Evolutionary conservation across 2,888 invertebrate species (phyloP).

Genomic region (Crepidodera aurea): DNA sequence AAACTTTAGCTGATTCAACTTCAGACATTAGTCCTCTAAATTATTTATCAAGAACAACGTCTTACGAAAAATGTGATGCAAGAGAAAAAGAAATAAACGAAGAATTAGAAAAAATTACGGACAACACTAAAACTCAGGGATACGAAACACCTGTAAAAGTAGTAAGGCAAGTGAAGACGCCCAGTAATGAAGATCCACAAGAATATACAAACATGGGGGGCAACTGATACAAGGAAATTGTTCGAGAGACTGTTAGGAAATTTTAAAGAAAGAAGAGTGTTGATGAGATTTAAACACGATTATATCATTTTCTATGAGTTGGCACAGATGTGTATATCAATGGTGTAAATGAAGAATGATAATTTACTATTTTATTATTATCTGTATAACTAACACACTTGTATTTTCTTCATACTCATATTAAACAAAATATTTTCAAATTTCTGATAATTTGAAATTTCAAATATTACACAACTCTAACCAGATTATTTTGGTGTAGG

Average conservation of each 20-base stretch:
- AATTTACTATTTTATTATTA: too few species aligned
- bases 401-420: too few species aligned
- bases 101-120: conserved; percentile 38
- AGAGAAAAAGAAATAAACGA: conserved; percentile 49
- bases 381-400: too few species aligned
- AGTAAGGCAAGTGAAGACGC: conserved; percentile 50
- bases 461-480: too few species aligned
- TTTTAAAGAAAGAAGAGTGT: not conserved
- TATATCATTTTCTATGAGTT: too few species aligned
- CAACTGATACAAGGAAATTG: conserved; percentile 21
- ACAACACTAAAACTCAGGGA: conserved; percentile 41
- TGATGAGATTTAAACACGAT: too few species aligned
- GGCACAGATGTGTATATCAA: too few species aligned
- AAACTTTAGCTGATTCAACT: conserved; percentile 14
- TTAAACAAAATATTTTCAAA: too few species aligned
- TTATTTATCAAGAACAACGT: conserved; percentile 49
- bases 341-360: too few species aligned
- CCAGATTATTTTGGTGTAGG: not conserved
- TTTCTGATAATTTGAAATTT: too few species aligned
- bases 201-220: conserved; percentile 59
- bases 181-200: conserved; percentile 56
- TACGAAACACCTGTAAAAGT: conserved; percentile 59
- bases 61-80: conserved; percentile 54
- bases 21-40: conserved; percentile 46
- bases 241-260: not conserved